Base-by-base conservation (phyloP, 1,140 invertebrate species). In the Leucophenga varia region DNA sequence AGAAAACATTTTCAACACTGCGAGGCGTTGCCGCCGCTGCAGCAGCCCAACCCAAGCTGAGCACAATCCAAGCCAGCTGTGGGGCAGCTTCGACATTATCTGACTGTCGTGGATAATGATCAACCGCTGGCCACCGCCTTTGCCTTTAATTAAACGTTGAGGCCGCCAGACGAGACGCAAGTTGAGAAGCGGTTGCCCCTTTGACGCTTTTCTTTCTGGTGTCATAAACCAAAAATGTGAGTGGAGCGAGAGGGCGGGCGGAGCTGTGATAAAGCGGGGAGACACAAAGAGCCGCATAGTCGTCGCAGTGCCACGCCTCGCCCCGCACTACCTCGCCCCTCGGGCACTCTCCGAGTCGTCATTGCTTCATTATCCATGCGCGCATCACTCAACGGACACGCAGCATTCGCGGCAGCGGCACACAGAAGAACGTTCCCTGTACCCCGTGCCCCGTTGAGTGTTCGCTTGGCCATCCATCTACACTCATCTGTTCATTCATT, bases 341-440 rank as follows among this genome's bases (percentile, higher is more conserved):
- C 57, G 42, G 43, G 40, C 47, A 48, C 53, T 64, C 48, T 55
- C 51, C 55, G 55, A 54, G 47, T 34, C 32, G 32, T 60, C 61
- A 60, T 60, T 64, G 57, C 61, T 58, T 56, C 58, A 65, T 65
- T 65, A 65, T 65, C 61, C 61, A 65, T 61, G 63, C 59, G 63
- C 63, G 49, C 61, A 67, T 65, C 61, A 65, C 61, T 65, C 61
- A 61, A 43, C 61, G 52, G 42, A 50, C 61, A 47, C 51, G 46
- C 47, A 45, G 48, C 55, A 49, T 34, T n/a, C n/a, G n/a, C n/a
- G n/a, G n/a, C n/a, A n/a, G n/a, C n/a, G n/a, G n/a, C n/a, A n/a
- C n/a, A n/a, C n/a, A n/a, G n/a, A n/a, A n/a, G n/a, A n/a, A n/a
- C n/a, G n/a, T n/a, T n/a, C n/a, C n/a, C n/a, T n/a, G n/a, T n/a